Evolutionary conservation across 2,113 vertebrate genomes (phyloP).

Genomic region (Passer domesticus): DNA sequence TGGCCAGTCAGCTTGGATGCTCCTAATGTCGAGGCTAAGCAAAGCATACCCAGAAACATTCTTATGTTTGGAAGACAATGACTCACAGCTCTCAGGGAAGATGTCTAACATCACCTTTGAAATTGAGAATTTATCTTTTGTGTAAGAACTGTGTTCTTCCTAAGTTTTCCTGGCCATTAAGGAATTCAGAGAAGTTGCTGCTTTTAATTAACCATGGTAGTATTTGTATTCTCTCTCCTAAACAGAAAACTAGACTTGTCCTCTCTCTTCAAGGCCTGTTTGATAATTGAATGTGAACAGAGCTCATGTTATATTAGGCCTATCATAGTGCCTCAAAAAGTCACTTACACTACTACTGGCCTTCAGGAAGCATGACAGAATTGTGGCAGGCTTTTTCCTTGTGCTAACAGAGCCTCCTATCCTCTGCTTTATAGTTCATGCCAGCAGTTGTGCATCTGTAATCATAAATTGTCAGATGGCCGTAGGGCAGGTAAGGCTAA

Average conservation of each 20-base stretch:
- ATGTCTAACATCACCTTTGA: background rate
- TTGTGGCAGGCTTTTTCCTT: background rate
- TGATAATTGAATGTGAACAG: background rate
- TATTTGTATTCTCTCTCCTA: background rate
- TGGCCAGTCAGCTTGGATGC: background rate
- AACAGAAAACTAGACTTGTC: background rate
- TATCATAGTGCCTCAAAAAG: background rate
- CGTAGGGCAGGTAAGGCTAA: background rate
- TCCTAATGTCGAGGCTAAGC: background rate
- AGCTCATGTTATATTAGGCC: background rate
- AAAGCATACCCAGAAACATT: background rate
- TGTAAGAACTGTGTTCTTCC: background rate
- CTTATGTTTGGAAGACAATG: background rate
- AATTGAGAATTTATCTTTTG: background rate
- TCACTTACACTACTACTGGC: background rate
- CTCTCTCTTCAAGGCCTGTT: background rate
- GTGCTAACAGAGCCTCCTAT: background rate
- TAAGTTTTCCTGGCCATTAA: background rate
- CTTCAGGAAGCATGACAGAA: background rate
- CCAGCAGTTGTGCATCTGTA: background rate
- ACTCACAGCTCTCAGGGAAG: background rate
- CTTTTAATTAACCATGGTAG: background rate
- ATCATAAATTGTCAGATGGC: background rate
- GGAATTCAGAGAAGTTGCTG: background rate
- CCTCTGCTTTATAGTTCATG: background rate